Evolutionary conservation across 2,888 invertebrate genomes (phyloP).

Genomic region (Sthenelais limicola): DNA sequence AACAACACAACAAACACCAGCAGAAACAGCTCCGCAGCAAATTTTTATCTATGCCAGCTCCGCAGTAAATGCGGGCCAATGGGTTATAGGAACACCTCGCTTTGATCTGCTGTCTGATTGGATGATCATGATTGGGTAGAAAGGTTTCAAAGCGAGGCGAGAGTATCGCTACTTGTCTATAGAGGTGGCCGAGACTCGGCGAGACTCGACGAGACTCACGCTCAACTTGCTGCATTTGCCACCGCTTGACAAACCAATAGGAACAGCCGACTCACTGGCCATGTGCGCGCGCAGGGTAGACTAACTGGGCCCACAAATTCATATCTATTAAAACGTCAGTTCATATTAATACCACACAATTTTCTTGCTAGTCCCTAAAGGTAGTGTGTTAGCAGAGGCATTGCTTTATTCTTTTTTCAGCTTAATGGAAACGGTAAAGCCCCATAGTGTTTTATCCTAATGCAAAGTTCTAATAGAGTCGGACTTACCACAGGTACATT

Average conservation of each 20-base stretch:
- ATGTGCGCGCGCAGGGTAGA: background rate
- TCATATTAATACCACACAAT: constrained; percentile 22
- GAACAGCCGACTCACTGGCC: background rate
- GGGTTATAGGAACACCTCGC: too few relatives aligned
- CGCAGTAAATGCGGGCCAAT: too few relatives aligned
- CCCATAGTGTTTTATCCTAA: constrained; percentile 21
- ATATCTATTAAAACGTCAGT: constrained; percentile 33
- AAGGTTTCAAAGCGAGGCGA: background rate
- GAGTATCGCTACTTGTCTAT: background rate
- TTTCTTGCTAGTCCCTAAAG: too few relatives aligned
- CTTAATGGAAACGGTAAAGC: constrained; percentile 21
- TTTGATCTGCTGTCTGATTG: constrained; percentile 16
- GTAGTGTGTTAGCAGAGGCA: too few relatives aligned
- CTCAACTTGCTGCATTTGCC: too few relatives aligned
- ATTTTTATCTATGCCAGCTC: too few relatives aligned
- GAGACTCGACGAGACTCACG: too few relatives aligned
- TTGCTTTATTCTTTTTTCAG: constrained; percentile 16
- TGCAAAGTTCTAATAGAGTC: constrained; percentile 19
- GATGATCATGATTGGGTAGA: constrained; percentile 1
- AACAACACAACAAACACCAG: too few relatives aligned
- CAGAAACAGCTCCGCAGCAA: too few relatives aligned
- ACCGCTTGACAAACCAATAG: constrained; percentile 28
- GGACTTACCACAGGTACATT: constrained; percentile 17
- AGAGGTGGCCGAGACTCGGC: background rate
- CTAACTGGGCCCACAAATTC: constrained; percentile 18